phyloP scores from a whole-genome alignment of 2,888 invertebrate species.

The Perithous albicinctus region DNA sequence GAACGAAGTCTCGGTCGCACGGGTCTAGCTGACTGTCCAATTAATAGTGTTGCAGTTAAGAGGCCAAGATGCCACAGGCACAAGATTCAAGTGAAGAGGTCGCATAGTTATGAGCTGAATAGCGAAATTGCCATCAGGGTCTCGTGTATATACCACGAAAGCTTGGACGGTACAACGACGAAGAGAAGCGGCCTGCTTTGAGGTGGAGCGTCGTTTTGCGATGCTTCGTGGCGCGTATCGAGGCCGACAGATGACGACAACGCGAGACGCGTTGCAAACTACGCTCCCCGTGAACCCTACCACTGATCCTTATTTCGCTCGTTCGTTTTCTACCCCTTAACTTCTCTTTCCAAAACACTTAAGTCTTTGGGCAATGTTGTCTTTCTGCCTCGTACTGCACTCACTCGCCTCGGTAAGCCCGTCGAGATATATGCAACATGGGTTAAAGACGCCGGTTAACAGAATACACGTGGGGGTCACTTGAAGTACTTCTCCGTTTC shows the following conservation, averaged over 20 bases:
- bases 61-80: constrained; percentile 12
- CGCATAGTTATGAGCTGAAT: constrained; percentile 2
- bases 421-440: constrained; percentile 23
- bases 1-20: constrained; percentile 58
- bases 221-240: constrained; percentile 80
- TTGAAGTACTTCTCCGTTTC: constrained; percentile 11
- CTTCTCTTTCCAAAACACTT: constrained; percentile 24
- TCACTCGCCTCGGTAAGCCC: constrained; percentile 37
- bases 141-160: constrained; percentile 59
- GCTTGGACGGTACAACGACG: constrained; percentile 31
- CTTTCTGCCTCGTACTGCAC: constrained; percentile 15
- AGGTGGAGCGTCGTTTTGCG: constrained; percentile 77
- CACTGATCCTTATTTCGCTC: constrained; percentile 18
- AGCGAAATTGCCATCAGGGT: constrained; percentile 1
- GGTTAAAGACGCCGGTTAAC: constrained; percentile 49
- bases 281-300: constrained; percentile 54
- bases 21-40: constrained; percentile 64
- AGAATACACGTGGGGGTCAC: constrained; percentile 41
- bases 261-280: constrained; percentile 66
- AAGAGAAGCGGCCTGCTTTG: constrained; percentile 70
- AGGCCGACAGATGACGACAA: constrained; percentile 79
- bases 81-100: constrained; percentile 38
- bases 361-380: constrained; percentile 8
- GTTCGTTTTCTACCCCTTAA: constrained; percentile 38
- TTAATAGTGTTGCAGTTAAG: constrained; percentile 70